phyloP scores from a whole-genome alignment of 2,113 vertebrate species.

The Nothocercus julius region DNA sequence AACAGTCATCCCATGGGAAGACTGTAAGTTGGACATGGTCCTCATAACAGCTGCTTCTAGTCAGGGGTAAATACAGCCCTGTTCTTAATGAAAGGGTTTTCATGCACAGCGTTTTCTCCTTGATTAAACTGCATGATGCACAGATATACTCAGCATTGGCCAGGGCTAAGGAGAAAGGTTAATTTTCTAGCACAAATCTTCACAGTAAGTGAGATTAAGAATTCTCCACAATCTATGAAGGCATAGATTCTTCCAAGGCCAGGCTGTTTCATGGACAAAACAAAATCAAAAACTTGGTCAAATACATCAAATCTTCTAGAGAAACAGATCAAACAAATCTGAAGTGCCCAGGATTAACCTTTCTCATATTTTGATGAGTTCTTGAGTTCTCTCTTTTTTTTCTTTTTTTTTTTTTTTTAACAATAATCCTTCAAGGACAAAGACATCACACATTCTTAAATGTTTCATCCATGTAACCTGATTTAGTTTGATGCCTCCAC shows the following conservation, averaged over 20 bases:
- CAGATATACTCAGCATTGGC: neutral
- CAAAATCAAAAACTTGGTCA: neutral
- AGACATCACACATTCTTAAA: neutral
- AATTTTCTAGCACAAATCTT: neutral
- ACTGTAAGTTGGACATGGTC: neutral
- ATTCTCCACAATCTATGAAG: neutral
- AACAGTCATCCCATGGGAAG: neutral
- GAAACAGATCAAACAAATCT: neutral
- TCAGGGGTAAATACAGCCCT: neutral
- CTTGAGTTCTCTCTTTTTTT: neutral
- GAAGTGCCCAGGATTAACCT: neutral
- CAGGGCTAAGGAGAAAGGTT: neutral
- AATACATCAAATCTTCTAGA: neutral
- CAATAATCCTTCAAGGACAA: neutral
- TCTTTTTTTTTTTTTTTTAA: neutral
- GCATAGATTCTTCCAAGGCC: neutral
- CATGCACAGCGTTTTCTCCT: neutral
- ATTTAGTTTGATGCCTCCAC: neutral
- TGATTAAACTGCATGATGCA: neutral
- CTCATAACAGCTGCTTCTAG: neutral
- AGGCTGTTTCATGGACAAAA: neutral
- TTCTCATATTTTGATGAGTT: neutral
- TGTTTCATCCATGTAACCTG: neutral
- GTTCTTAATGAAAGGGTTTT: neutral
- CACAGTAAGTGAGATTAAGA: neutral